Conservation (phyloP, 2,113 vertebrate species). For the Anguilla japonica region DNA sequence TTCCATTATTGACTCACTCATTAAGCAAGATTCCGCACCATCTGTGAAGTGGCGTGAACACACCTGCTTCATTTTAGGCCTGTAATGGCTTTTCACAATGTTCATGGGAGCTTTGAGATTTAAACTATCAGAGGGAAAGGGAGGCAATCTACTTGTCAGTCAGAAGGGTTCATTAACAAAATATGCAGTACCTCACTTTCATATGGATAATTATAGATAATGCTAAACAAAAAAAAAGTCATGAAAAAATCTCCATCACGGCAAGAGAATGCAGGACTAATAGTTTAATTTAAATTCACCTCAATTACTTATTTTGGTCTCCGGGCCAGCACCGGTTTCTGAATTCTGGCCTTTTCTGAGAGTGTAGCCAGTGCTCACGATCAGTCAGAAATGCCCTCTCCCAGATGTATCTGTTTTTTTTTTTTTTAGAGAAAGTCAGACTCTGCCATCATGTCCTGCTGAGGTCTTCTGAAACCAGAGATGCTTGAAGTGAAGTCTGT, state of each 20-base stretch:
- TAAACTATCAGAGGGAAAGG: constrained; percentile 51
- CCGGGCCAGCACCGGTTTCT: background rate
- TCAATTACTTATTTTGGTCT: background rate
- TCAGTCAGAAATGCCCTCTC: constrained; percentile 70
- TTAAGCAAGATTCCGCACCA: constrained; percentile 64
- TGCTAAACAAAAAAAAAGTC: background rate
- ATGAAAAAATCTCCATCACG: background rate
- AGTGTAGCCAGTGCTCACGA: constrained; percentile 48
- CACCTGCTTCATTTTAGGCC: constrained; percentile 71
- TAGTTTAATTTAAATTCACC: background rate
- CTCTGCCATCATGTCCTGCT: constrained; percentile 86
- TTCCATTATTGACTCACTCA: constrained; percentile 65
- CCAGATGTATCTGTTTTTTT: constrained; percentile 79
- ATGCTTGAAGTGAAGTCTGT: constrained; percentile 97
- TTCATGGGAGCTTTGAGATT: constrained; percentile 55
- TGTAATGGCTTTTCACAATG: constrained; percentile 73
- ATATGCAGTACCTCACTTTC: constrained; percentile 58
- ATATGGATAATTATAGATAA: constrained; percentile 64
- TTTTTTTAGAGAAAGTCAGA: constrained; percentile 60
- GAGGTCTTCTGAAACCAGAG: constrained; percentile 95
- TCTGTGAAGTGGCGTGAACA: constrained; percentile 69
- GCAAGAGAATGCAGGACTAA: constrained; percentile 39
- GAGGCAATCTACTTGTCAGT: constrained; percentile 66
- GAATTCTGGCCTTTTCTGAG: constrained; percentile 57
- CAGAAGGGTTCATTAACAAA: constrained; percentile 59